Evolutionary conservation across 2,113 vertebrate genomes (phyloP).

Genomic region (Phalacrocorax aristotelis): DNA sequence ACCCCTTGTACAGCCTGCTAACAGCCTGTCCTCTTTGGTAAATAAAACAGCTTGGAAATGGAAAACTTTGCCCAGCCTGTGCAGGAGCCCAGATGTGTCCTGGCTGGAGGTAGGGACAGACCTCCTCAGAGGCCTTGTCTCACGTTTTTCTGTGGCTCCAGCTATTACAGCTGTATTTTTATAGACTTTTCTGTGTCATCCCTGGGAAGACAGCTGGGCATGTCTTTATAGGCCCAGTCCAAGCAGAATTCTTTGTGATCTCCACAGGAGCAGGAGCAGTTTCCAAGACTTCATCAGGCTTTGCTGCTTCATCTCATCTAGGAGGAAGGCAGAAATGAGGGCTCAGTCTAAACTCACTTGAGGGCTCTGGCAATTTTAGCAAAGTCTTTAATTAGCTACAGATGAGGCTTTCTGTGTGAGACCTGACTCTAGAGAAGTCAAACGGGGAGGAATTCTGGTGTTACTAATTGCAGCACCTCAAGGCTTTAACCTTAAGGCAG

Average conservation of each 20-base stretch:
- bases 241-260: neutral
- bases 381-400: neutral
- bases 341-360: neutral
- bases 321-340: neutral
- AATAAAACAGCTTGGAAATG: constrained; percentile 15
- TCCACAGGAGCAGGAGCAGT: neutral
- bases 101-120: neutral
- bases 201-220: neutral
- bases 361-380: neutral
- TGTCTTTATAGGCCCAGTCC: neutral
- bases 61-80: neutral
- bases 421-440: neutral
- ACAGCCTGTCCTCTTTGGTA: neutral
- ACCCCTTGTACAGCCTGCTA: neutral
- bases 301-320: neutral
- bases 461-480: neutral
- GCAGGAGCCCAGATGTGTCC: neutral
- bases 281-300: neutral
- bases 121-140: neutral
- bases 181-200: neutral
- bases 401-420: neutral
- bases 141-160: neutral
- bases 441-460: neutral
- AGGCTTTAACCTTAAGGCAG: neutral
- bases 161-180: constrained; percentile 9